Percentiles rank a stretch among this genome's conserved stretches.
Evolutionary conservation across 2,113 vertebrate genomes (phyloP).

Genomic region (Rhinichthys klamathensis): DNA sequence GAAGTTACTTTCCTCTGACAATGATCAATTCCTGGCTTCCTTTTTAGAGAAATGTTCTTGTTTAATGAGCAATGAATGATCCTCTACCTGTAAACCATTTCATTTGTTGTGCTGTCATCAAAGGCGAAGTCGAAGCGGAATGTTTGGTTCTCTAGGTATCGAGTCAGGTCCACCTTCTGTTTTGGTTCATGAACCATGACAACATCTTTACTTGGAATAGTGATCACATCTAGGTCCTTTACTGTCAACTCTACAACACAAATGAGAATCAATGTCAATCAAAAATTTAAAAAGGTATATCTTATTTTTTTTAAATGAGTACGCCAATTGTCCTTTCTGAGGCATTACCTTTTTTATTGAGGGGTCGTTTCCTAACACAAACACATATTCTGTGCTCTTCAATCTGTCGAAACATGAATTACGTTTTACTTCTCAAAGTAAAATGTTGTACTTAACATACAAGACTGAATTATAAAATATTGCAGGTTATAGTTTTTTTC

Average conservation of each 20-base stretch:
- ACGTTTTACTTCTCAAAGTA: background rate
- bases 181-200: conserved; percentile 99
- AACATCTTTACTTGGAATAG: conserved; percentile 98
- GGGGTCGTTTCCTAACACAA: conserved; percentile 95
- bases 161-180: conserved; percentile 97
- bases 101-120: conserved; percentile 92
- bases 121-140: conserved; percentile 99
- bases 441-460: background rate
- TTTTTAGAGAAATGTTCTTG: background rate
- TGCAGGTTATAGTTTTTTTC: background rate
- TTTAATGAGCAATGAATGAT: background rate
- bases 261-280: background rate
- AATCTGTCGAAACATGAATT: conserved; percentile 76
- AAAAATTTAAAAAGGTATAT: background rate
- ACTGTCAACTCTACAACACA: conserved; percentile 83
- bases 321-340: background rate
- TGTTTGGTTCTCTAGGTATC: conserved; percentile 98
- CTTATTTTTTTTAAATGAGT: no score
- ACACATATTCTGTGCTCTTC: conserved; percentile 99
- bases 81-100: conserved; percentile 97
- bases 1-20: background rate
- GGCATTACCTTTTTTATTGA: conserved; percentile 93
- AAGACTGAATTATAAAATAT: background rate
- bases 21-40: background rate
- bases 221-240: conserved; percentile 98